Conservation (phyloP, 2,797 vertebrate genomes). For the Phylloscopus collybita region DNA sequence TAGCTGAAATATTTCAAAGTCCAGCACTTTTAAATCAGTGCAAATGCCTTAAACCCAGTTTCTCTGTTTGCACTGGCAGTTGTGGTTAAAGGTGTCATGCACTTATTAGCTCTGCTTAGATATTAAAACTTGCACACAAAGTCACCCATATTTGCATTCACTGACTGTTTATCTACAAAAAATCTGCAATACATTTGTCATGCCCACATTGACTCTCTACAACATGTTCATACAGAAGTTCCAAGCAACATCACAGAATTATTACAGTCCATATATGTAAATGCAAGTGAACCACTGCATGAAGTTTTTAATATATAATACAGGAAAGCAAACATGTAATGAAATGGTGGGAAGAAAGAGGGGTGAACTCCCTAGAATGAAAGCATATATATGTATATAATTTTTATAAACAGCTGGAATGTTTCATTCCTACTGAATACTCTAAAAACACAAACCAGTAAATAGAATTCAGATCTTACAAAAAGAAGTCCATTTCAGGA, state of each 20-base stretch:
- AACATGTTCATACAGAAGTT: constrained; percentile 61
- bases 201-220: constrained; percentile 23
- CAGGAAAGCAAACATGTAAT: constrained; percentile 8
- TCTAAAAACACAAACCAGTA: background rate
- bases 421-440: constrained; percentile 14
- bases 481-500: background rate
- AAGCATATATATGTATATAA: background rate
- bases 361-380: constrained; percentile 50
- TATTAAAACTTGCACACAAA: constrained; percentile 47
- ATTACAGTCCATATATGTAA: constrained; percentile 42
- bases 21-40: background rate
- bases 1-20: constrained; percentile 1
- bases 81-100: constrained; percentile 35
- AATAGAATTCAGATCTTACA: constrained; percentile 12
- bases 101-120: background rate
- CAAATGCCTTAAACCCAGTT: constrained; percentile 33
- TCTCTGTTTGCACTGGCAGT: background rate
- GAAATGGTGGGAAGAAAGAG: constrained; percentile 47
- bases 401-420: background rate
- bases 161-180: constrained; percentile 33
- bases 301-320: constrained; percentile 33
- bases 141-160: constrained; percentile 37
- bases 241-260: constrained; percentile 44
- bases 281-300: constrained; percentile 39
- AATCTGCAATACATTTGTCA: constrained; percentile 42